A percentile compares a stretch with the other conserved stretches of the same genome.
phyloP scores from a whole-genome alignment of 2,888 invertebrate genomes.

The Ornithoptera alexandrae region DNA sequence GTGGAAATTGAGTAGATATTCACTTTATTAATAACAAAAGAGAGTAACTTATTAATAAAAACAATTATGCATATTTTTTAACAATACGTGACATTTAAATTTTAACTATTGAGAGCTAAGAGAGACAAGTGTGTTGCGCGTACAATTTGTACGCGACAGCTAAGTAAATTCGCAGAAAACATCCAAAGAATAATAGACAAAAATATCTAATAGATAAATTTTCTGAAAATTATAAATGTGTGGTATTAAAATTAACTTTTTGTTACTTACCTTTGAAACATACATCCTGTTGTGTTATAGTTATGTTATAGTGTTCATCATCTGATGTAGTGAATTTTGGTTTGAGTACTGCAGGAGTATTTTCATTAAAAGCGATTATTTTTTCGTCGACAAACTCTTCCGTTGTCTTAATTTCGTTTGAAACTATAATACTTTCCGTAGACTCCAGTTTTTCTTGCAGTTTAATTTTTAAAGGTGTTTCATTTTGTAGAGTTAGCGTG shows the following conservation, averaged over 20 bases:
- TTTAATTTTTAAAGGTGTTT: conserved; percentile 54
- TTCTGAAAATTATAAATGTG: neutral
- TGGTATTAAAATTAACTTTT: conserved; percentile 5
- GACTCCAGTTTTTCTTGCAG: conserved; percentile 53
- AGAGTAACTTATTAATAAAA: too few species aligned
- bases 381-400: conserved; percentile 62
- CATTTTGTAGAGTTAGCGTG: conserved; percentile 59
- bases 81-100: too few species aligned
- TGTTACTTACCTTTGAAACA: conserved; percentile 54
- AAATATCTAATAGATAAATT: neutral
- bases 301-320: conserved; percentile 41
- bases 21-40: too few species aligned
- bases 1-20: too few species aligned
- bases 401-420: conserved; percentile 56
- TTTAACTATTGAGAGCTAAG: too few species aligned
- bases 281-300: conserved; percentile 61
- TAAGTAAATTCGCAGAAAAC: too few species aligned
- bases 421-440: conserved; percentile 50
- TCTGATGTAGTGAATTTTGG: conserved; percentile 50
- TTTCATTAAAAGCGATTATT: conserved; percentile 45
- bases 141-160: too few species aligned
- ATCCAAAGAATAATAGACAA: too few species aligned
- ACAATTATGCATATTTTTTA: too few species aligned
- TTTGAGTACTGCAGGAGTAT: conserved; percentile 42
- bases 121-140: too few species aligned